Base-by-base conservation (phyloP, 1,140 invertebrate genomes). In the Calycopis cecrops region DNA sequence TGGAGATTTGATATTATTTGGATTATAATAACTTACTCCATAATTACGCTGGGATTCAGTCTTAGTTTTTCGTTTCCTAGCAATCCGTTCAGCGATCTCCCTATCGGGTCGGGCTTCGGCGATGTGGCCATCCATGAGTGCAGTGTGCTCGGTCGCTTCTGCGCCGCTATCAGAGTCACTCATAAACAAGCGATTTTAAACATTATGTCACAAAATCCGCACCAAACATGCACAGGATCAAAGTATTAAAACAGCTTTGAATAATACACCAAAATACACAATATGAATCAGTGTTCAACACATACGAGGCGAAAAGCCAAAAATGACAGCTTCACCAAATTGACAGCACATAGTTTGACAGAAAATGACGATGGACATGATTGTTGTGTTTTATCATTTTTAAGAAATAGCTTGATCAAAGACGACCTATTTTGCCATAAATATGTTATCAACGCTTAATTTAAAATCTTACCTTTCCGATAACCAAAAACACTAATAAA, bases 81-180 rank as follows among this genome's bases (percentile, higher is more conserved):
- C 75, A 63, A 80, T 81, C 52, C 81, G 73, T 62, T 82, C 84
- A 59, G 76, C 79, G 21, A 82, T 67, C 55, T 79, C 88, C 78
- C 90, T 88, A 57, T 76, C 76, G 16, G 81, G 75, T 52, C 80
- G 77, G 51, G 83, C 78, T 76, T 85, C 91, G 64, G 90, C 91
- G 69, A 94, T 93, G 89, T 94, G 92, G 75, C 90, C 92, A 88
- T 94, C 92, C 93, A 94, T 94, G 66, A 94, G 91, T 88, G 92
- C 92, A 78, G 93, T 93, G 66, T 91, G 91, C 88, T 94, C 93
- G 79, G 92, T 91, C 69, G 89, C 89, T 74, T 79, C 79, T 63
- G 60, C 71, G 55, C 83, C 72, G 66, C 75, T 85, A 61, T 70
- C 66, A 55, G 73, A 71, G 56, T 79, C 74, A 80, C 76, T 87